phyloP scores from a whole-genome alignment of 2,888 invertebrate genomes.

The Heteromyza rotundicornis region DNA sequence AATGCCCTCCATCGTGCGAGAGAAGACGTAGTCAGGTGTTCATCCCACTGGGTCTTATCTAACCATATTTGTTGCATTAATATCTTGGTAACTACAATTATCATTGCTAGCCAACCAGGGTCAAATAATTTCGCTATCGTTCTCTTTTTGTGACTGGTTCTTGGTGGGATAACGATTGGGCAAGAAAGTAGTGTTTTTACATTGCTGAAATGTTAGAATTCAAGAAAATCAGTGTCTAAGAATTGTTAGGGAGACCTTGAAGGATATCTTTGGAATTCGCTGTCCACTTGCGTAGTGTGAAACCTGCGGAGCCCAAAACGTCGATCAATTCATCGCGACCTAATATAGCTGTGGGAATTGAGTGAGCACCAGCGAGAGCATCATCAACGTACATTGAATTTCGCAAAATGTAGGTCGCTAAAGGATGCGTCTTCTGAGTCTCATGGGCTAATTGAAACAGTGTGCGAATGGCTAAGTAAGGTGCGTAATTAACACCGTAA shows the following conservation, averaged over 20 bases:
- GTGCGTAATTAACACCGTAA: not conserved
- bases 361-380: not conserved
- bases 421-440: not conserved
- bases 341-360: not conserved
- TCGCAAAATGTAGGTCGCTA: not conserved
- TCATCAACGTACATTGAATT: not conserved
- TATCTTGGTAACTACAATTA: conserved; percentile 12
- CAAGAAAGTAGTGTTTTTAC: conserved; percentile 12
- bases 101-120: conserved; percentile 17
- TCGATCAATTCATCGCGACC: not conserved
- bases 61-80: conserved; percentile 22
- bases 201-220: not conserved
- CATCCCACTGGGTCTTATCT: conserved; percentile 18
- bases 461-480: not conserved
- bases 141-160: conserved; percentile 10
- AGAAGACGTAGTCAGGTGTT: not conserved
- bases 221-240: not conserved
- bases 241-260: not conserved
- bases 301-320: not conserved
- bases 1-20: conserved; percentile 12
- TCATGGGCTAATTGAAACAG: not conserved
- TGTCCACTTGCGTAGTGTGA: not conserved
- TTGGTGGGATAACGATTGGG: no score
- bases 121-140: conserved; percentile 24
- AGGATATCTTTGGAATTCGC: not conserved